Evolutionary conservation across 2,888 invertebrate species (phyloP).

Genomic region (Byasa hedistus): DNA sequence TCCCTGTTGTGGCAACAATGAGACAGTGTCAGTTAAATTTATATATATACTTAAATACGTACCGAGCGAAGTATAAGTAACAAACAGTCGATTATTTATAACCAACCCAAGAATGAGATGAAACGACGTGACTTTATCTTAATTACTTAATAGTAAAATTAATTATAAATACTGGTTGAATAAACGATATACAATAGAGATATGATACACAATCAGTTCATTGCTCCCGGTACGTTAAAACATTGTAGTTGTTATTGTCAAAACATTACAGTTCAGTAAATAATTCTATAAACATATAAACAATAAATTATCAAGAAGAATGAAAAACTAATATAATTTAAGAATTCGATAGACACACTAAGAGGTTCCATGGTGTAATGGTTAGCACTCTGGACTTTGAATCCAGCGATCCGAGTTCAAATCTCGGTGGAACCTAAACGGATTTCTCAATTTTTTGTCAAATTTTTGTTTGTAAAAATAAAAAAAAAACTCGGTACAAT

Average conservation of each 20-base stretch:
- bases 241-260: neutral
- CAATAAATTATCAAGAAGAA: neutral
- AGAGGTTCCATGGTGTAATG: conserved; percentile 87
- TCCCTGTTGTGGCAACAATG: no score
- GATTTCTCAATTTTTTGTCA: neutral
- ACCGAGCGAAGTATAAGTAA: neutral
- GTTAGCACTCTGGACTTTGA: conserved; percentile 91
- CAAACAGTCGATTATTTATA: neutral
- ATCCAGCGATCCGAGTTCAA: conserved; percentile 92
- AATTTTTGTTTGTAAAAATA: neutral
- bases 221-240: neutral
- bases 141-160: conserved; percentile 15
- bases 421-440: conserved; percentile 87
- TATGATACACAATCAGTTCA: neutral
- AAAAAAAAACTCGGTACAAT: no score
- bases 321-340: neutral
- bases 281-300: no score
- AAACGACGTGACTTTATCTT: conserved; percentile 6
- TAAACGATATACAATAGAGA: neutral
- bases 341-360: neutral
- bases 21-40: no score
- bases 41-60: no score
- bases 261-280: neutral
- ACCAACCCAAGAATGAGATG: conserved; percentile 6
- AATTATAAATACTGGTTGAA: neutral